These are phyloP conservation scores for Trichomycterus rosablanca DNA, from an alignment of 2,113 vertebrate species.

Conservation along the genomic window DNA sequence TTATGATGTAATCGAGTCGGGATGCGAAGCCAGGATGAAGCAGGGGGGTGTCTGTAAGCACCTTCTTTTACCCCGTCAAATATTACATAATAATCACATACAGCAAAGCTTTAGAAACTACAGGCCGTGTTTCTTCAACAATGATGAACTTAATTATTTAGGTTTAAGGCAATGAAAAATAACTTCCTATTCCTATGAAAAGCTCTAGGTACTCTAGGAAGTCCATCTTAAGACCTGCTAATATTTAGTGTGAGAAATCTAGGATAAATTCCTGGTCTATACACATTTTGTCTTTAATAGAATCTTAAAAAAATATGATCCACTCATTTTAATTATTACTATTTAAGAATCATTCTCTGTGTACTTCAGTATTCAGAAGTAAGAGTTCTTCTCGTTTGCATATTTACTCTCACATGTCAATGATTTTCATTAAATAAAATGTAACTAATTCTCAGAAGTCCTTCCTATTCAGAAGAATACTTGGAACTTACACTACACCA, in stretches of 20 bases:
- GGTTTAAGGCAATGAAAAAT: background rate
- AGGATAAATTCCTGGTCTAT: no score
- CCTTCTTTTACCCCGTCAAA: background rate
- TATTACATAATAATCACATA: background rate
- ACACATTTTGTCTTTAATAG: no score
- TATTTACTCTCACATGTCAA: background rate
- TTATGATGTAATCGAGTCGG: slow-evolving; percentile 38
- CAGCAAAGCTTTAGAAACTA: background rate
- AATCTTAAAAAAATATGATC: no score
- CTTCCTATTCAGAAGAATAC: no score
- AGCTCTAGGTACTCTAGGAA: background rate
- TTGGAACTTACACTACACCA: no score
- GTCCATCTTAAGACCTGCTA: no score
- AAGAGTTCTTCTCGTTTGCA: background rate
- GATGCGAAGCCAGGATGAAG: background rate
- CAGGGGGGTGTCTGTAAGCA: background rate
- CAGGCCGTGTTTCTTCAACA: no score
- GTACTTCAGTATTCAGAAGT: no score
- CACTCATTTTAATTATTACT: no score
- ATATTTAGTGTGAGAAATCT: no score
- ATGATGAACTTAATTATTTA: background rate
- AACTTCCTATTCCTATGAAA: background rate
- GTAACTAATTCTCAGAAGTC: slow-evolving; percentile 10
- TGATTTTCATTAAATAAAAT: background rate
- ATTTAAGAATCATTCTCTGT: no score